A percentile compares a stretch with the other conserved stretches of the same genome.
These are phyloP conservation scores for Gorsachius magnificus DNA, from an alignment of 2,797 vertebrate genomes.

Conservation along the genomic window DNA sequence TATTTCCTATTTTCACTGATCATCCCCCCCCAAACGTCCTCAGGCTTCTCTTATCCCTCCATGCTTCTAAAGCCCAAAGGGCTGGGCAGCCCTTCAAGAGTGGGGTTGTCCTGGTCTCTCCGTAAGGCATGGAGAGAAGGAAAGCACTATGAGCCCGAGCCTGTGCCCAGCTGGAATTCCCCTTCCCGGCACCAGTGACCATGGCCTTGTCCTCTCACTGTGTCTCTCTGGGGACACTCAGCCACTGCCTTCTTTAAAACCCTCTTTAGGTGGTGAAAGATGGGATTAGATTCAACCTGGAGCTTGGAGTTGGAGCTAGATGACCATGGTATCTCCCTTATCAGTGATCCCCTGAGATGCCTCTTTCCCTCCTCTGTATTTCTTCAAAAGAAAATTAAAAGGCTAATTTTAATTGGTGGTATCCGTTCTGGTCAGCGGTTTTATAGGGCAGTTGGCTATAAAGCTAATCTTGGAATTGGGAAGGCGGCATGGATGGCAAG, in stretches of 20 bases:
- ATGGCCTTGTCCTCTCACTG: background rate
- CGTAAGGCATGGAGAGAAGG: background rate
- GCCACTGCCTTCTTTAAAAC: background rate
- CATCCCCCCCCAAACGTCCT: fast-evolving
- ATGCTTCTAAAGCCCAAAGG: background rate
- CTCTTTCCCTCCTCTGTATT: background rate
- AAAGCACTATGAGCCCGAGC: background rate
- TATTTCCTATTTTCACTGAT: background rate
- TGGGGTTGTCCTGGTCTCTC: background rate
- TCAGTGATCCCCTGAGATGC: background rate
- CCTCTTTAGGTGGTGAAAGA: background rate
- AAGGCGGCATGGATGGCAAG: background rate
- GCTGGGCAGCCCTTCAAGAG: background rate
- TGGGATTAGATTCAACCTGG: background rate
- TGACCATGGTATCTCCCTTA: background rate
- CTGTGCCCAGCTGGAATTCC: background rate
- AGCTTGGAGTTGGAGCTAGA: background rate
- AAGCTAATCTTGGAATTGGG: background rate
- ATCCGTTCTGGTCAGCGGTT: background rate
- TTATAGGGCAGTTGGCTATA: background rate
- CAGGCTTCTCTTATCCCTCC: background rate
- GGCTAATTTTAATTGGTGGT: background rate
- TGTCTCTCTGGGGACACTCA: background rate
- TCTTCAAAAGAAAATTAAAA: conserved; percentile 30
- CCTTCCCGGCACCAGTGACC: background rate